Percentiles rank a stretch among this genome's conserved stretches.
Evolutionary conservation across 2,888 invertebrate species (phyloP).

Genomic region (Drosophila kanekoi): DNA sequence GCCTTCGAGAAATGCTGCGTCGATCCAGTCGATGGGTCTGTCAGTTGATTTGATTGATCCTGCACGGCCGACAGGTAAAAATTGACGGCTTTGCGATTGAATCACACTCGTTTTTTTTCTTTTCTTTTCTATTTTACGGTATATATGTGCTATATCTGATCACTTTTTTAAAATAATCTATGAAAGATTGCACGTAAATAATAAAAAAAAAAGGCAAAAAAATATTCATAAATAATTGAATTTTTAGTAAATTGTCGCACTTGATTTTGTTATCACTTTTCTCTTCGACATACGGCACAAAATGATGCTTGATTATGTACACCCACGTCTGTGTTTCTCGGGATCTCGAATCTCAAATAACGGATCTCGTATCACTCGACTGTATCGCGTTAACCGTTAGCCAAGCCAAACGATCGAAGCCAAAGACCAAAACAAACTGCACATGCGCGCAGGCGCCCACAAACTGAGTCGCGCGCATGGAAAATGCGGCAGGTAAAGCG

Average conservation of each 20-base stretch:
- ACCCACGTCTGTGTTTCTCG: slow-evolving; percentile 27
- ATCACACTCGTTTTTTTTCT: slow-evolving; percentile 11
- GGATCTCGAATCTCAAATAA: slow-evolving; percentile 14
- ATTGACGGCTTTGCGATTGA: slow-evolving; percentile 26
- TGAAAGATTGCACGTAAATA: slow-evolving; percentile 23
- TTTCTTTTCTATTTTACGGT: not conserved
- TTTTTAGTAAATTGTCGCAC: slow-evolving; percentile 26
- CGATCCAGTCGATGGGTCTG: slow-evolving; percentile 18
- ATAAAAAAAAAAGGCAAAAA: slow-evolving; percentile 24
- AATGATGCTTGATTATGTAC: slow-evolving; percentile 21
- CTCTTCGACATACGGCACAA: slow-evolving; percentile 10
- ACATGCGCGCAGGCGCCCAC: slow-evolving; percentile 80
- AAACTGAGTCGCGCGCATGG: slow-evolving; percentile 68
- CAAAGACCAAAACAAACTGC: slow-evolving; percentile 69
- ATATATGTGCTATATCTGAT: slow-evolving; percentile 1
- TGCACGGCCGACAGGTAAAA: slow-evolving; percentile 35
- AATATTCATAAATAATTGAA: not conserved
- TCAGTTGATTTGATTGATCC: slow-evolving; percentile 40
- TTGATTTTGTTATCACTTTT: slow-evolving; percentile 37
- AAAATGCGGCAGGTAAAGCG: slow-evolving; percentile 73
- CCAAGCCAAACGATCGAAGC: slow-evolving; percentile 32
- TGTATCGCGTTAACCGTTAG: slow-evolving; percentile 37
- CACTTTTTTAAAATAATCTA: slow-evolving; percentile 2
- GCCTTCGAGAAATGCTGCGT: slow-evolving; percentile 11
- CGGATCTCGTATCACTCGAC: slow-evolving; percentile 20